Base-by-base conservation (phyloP, 2,113 vertebrate species). In the Ophthalmolycus amberensis region DNA sequence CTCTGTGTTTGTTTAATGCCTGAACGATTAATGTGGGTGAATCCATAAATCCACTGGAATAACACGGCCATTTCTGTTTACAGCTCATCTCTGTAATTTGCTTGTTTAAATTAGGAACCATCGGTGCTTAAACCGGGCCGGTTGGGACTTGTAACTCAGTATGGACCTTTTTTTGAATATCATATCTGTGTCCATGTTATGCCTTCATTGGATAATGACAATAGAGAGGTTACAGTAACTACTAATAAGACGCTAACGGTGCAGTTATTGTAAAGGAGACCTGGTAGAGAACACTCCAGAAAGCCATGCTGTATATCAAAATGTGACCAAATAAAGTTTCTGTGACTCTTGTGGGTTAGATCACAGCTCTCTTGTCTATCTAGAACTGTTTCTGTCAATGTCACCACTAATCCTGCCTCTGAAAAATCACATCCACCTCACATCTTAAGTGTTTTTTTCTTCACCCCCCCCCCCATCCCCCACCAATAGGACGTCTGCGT, bases 351-450 rank as follows among this genome's bases (percentile, higher is more conserved):
- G 48, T 10, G 2, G 60, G 73, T 84, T 18, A 58, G 42, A 82
- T 75, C 62, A 15, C 76, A 69, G 29, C 16, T 68, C 46, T 29
- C 34, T 50, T 76, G 64, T 81, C 42, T 27, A 44, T 71, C 63
- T 34, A 9, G 42, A 20, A 63, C 59, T 16, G 42, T 56, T 72
- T 72, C 59, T 58, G 75, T 78, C 80, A 77, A 29, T 9, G 46
- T 79, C 85, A 78, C 50, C 44, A 40, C 71, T 67, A 79, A 90
- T 75, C 64, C 78, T 44, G 48, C 70, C 63, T 64, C 73, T 58
- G 15, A 81, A 83, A 79, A 62, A 66, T 66, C 60, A 40, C 58
- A 82, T 85, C 65, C 60, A 63, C 52, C 60, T 85, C 50, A 42
- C 64, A 85, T 79, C 67, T 29, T n/a, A 54, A 74, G 69, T 76